Percentiles rank a stretch among this genome's conserved stretches.
Conservation (phyloP, 2,797 vertebrate species). For the Tapirus indicus region DNA sequence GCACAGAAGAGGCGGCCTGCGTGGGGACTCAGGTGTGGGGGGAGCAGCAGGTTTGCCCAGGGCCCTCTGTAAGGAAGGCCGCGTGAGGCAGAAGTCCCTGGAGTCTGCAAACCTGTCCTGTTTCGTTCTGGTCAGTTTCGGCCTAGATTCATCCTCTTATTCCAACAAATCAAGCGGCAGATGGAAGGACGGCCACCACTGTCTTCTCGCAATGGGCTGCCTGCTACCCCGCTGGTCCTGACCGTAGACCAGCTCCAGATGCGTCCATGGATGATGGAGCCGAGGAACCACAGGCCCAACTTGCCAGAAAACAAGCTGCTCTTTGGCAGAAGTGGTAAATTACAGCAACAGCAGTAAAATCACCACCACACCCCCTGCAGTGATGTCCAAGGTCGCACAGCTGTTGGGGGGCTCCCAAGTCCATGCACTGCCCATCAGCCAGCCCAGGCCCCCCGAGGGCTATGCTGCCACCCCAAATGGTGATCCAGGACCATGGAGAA, state of each 20-base stretch:
- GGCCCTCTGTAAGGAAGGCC: rapidly evolving
- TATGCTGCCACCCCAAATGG: background rate
- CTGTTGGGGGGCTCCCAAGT: rapidly evolving
- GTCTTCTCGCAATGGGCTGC: background rate
- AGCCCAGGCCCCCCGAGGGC: too few relatives aligned
- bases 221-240: rapidly evolving
- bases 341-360: background rate
- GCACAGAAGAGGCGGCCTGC: background rate
- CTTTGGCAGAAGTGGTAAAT: rapidly evolving
- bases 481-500: background rate
- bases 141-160: background rate
- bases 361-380: rapidly evolving
- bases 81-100: rapidly evolving
- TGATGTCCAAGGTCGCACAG: rapidly evolving
- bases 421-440: rapidly evolving
- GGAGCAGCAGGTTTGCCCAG: rapidly evolving
- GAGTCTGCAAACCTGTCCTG: background rate
- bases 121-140: background rate
- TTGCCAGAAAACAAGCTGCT: too few relatives aligned
- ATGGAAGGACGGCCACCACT: rapidly evolving
- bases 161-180: too few relatives aligned
- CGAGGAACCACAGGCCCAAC: rapidly evolving
- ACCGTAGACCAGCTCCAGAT: background rate
- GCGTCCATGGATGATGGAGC: rapidly evolving
- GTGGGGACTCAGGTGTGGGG: rapidly evolving